A percentile compares a stretch with the other conserved stretches of the same genome.
phyloP scores from a whole-genome alignment of 1,140 invertebrate species.

The Drosophila cardini region DNA sequence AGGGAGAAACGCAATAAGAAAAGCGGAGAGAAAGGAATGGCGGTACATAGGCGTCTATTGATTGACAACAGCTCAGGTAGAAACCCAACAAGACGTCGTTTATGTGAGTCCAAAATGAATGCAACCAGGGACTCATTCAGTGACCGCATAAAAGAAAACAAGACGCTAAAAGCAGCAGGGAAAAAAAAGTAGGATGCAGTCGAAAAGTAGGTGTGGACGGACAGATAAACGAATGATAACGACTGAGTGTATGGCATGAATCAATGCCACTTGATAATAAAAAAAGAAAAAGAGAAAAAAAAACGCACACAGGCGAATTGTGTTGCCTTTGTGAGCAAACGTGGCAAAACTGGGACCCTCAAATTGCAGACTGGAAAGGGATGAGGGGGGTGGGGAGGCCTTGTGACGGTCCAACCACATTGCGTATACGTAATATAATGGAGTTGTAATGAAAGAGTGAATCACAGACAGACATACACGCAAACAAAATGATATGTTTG shows the following conservation, averaged over 20 bases:
- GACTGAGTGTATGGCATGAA: constrained; percentile 60
- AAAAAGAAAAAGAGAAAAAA: neutral
- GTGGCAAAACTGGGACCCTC: constrained; percentile 41
- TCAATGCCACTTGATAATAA: constrained; percentile 65
- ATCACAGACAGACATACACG: constrained; percentile 44
- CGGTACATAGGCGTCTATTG: constrained; percentile 41
- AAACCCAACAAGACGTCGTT: neutral
- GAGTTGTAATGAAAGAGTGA: constrained; percentile 63
- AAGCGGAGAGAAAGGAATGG: constrained; percentile 6
- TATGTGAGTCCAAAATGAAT: constrained; percentile 53
- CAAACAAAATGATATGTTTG: constrained; percentile 40
- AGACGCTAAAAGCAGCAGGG: constrained; percentile 36
- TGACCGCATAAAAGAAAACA: constrained; percentile 50
- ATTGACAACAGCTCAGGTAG: constrained; percentile 51
- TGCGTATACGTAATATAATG: constrained; percentile 47
- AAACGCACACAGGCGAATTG: constrained; percentile 8
- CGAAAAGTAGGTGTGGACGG: constrained; percentile 1
- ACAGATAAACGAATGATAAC: constrained; percentile 53
- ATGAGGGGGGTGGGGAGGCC: neutral
- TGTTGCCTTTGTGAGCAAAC: constrained; percentile 20
- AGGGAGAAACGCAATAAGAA: no score
- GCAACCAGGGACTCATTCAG: constrained; percentile 72
- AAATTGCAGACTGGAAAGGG: neutral
- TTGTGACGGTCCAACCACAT: constrained; percentile 1
- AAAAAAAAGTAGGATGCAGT: neutral